Evolutionary conservation across 2,113 vertebrate species (phyloP).

Genomic region (Capreolus pygargus): DNA sequence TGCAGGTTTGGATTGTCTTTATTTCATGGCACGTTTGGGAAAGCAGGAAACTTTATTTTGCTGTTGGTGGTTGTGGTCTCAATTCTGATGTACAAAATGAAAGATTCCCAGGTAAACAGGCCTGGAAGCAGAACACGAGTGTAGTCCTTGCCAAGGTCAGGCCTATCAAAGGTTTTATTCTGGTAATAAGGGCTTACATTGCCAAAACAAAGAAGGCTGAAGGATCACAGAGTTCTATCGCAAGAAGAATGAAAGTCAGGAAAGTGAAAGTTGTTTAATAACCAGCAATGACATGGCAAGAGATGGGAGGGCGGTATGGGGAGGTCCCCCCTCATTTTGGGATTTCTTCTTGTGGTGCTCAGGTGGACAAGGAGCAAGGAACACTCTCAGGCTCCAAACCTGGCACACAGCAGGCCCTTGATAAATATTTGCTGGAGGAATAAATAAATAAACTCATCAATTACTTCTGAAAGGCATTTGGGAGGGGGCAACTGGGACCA

Average conservation of each 20-base stretch:
- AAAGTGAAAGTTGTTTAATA: neutral
- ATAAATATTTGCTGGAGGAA: neutral
- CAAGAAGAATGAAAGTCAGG: neutral
- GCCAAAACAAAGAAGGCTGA: constrained; percentile 22
- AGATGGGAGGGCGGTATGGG: neutral
- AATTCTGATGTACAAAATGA: constrained; percentile 2
- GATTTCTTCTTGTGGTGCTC: neutral
- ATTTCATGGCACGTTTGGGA: neutral
- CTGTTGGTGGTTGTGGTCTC: neutral
- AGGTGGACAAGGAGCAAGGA: neutral
- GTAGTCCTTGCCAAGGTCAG: neutral
- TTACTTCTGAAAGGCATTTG: neutral
- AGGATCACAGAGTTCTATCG: neutral
- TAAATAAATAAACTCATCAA: neutral
- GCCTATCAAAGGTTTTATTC: constrained; percentile 17
- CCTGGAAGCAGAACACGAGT: neutral
- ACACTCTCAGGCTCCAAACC: neutral
- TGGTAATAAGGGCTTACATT: constrained; percentile 25
- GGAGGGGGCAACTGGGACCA: neutral
- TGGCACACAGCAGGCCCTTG: neutral
- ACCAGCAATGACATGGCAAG: neutral
- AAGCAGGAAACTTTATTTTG: neutral
- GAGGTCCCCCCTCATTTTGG: neutral
- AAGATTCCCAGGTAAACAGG: neutral
- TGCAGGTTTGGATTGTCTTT: neutral